Evolutionary conservation across 1,140 invertebrate species (phyloP).

Genomic region (Trichomalopsis sarcophagae): DNA sequence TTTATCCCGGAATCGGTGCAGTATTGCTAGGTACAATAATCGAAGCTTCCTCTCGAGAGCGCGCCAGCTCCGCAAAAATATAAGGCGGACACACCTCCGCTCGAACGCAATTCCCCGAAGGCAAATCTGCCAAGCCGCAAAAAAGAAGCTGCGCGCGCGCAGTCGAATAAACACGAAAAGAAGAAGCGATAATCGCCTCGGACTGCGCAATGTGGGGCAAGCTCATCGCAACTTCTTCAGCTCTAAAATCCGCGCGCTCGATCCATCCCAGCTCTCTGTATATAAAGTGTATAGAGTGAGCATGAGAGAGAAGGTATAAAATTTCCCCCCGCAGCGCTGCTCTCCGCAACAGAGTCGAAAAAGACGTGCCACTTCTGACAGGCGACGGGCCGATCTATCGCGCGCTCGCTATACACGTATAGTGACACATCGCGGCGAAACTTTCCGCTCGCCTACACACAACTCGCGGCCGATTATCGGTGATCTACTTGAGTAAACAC

Average conservation of each 20-base stretch:
- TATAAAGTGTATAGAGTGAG: neutral
- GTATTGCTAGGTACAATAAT: too few species aligned
- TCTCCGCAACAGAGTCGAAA: constrained; percentile 10
- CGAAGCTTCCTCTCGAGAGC: neutral
- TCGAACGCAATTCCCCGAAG: constrained; percentile 2
- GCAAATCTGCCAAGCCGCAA: neutral
- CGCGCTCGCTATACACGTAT: neutral
- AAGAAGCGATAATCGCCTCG: neutral
- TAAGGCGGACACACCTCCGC: neutral
- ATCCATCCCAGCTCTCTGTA: neutral
- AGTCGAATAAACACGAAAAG: neutral
- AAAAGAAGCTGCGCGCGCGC: neutral
- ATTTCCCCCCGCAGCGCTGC: neutral
- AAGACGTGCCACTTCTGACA: constrained; percentile 29
- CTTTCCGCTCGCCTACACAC: constrained; percentile 45
- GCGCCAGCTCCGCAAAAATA: neutral
- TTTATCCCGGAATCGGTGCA: neutral
- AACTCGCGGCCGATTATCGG: constrained; percentile 61
- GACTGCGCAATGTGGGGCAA: constrained; percentile 36
- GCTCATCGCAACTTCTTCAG: neutral
- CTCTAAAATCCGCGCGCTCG: neutral
- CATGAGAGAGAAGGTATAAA: neutral
- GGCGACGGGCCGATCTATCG: neutral
- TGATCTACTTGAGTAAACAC: constrained; percentile 71
- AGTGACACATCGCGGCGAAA: constrained; percentile 39